These are phyloP conservation scores for Orcinus orca DNA, from an alignment of 2,113 vertebrate genomes.

Conservation along the genomic window DNA sequence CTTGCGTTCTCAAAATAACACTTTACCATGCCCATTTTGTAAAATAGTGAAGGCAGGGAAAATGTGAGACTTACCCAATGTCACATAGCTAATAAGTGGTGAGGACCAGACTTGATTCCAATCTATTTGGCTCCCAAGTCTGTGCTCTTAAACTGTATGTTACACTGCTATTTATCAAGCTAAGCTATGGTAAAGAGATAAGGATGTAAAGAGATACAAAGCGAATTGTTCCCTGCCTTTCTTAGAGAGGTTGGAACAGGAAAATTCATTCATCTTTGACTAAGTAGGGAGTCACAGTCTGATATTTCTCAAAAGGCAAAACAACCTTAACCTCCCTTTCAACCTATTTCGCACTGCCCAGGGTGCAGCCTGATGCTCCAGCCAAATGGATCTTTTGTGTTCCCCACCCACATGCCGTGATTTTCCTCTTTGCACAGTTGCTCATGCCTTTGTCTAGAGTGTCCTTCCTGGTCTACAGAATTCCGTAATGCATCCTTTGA, in stretches of 20 bases:
- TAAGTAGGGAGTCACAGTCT: not conserved
- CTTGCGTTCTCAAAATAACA: not conserved
- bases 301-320: not conserved
- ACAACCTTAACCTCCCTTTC: not conserved
- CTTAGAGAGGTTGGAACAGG: not conserved
- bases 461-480: not conserved
- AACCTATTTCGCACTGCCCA: not conserved
- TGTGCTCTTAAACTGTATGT: not conserved
- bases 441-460: not conserved
- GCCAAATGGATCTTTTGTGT: not conserved
- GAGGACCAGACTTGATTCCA: not conserved
- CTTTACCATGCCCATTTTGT: not conserved
- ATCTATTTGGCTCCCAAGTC: not conserved
- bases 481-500: not conserved
- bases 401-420: not conserved
- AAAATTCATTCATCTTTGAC: not conserved
- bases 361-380: not conserved
- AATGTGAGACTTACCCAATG: not conserved
- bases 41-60: not conserved
- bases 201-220: not conserved
- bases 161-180: not conserved
- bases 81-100: not conserved
- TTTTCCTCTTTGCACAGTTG: not conserved
- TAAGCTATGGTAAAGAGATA: not conserved
- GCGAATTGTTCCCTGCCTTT: not conserved